Evolutionary conservation across 2,797 vertebrate species (phyloP).

Genomic region (Zonotrichia albicollis): DNA sequence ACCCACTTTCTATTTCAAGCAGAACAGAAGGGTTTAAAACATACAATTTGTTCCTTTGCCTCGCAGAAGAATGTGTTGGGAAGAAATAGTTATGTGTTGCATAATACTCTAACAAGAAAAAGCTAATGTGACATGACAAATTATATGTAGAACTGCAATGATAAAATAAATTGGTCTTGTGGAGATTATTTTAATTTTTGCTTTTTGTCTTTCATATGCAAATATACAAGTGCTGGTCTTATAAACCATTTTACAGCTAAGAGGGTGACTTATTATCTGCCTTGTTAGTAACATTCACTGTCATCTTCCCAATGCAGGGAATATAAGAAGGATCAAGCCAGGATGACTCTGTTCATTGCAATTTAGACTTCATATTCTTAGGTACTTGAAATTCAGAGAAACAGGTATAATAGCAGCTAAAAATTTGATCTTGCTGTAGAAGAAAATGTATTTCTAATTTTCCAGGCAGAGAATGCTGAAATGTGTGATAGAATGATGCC

Average conservation of each 20-base stretch:
- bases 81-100: not conserved
- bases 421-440: constrained; percentile 10
- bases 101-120: not conserved
- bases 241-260: not conserved
- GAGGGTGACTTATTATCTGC: not conserved
- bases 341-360: not conserved
- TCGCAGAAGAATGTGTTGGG: not conserved
- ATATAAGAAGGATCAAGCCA: not conserved
- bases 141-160: not conserved
- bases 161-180: not conserved
- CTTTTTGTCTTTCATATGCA: constrained; percentile 41
- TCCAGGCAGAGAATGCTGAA: not conserved
- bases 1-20: constrained; percentile 30
- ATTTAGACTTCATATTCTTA: not conserved
- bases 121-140: constrained; percentile 11
- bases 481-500: not conserved
- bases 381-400: not conserved
- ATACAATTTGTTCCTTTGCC: not conserved
- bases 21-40: constrained; percentile 8
- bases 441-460: not conserved
- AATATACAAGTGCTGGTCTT: not conserved
- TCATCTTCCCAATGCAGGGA: not conserved
- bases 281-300: not conserved
- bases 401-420: not conserved
- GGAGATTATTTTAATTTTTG: not conserved